Evolutionary conservation across 1,140 invertebrate species (phyloP).

Genomic region (Schlechtendalia chinensis): DNA sequence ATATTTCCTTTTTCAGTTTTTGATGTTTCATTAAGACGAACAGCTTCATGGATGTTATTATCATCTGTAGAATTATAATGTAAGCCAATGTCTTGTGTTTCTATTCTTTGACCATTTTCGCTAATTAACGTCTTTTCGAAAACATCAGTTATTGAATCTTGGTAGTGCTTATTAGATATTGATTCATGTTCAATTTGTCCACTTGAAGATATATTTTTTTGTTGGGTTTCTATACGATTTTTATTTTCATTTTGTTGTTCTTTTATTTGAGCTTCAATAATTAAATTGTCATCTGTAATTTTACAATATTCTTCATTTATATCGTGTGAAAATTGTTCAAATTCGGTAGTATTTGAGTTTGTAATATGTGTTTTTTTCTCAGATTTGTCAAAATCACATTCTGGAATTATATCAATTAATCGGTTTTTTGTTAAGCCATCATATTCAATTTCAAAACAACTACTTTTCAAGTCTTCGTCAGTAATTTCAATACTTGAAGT

Average conservation of each 20-base stretch:
- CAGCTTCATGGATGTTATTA: not conserved
- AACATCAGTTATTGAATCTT: conserved; percentile 22
- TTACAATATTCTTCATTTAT: conserved; percentile 5
- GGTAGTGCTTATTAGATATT: not conserved
- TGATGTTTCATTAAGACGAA: not conserved
- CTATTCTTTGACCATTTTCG: conserved; percentile 15
- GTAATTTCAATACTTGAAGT: conserved; percentile 67
- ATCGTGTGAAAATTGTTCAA: not conserved
- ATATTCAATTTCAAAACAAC: conserved; percentile 58
- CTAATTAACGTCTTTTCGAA: not conserved
- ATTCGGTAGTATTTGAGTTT: not conserved
- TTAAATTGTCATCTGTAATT: not conserved
- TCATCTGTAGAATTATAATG: conserved; percentile 15
- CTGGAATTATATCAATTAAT: conserved; percentile 57
- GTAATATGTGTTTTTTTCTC: not conserved
- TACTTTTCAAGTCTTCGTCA: conserved; percentile 66
- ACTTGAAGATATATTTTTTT: not conserved
- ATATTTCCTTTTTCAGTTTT: not conserved
- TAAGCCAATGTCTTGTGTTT: conserved; percentile 10
- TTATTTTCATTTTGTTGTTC: conserved; percentile 17
- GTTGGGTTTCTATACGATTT: not conserved
- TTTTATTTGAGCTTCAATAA: conserved; percentile 13
- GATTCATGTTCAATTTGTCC: not conserved
- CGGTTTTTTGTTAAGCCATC: conserved; percentile 51
- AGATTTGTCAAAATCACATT: conserved; percentile 54